Evolutionary conservation across 2,888 invertebrate species (phyloP).

Genomic region (Eupsilia transversa): DNA sequence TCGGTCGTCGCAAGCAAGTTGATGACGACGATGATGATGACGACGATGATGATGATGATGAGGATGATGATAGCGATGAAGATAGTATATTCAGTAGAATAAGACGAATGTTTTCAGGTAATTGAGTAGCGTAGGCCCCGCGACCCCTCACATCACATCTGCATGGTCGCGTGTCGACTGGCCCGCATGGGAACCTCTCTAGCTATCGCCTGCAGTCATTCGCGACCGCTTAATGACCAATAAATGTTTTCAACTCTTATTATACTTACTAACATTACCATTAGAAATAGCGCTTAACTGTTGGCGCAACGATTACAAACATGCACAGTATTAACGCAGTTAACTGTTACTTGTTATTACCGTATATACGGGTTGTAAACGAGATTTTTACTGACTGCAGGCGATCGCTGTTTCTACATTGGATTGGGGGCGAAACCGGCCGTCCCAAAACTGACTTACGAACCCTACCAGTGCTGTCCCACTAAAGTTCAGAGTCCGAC

Average conservation of each 20-base stretch:
- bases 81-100: slow-evolving; percentile 88
- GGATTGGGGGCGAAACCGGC: slow-evolving; percentile 97
- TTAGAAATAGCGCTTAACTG: slow-evolving; percentile 87
- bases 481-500: slow-evolving; percentile 95
- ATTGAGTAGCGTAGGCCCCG: slow-evolving; percentile 82
- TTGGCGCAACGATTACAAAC: slow-evolving; percentile 80
- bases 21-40: slow-evolving; percentile 82
- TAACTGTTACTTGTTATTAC: slow-evolving; percentile 82
- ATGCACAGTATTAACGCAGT: slow-evolving; percentile 89
- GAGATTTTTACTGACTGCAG: slow-evolving; percentile 97
- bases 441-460: slow-evolving; percentile 94
- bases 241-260: slow-evolving; percentile 88
- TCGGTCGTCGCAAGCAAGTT: slow-evolving; percentile 76
- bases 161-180: slow-evolving; percentile 83
- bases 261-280: slow-evolving; percentile 88
- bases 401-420: slow-evolving; percentile 99
- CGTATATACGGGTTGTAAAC: slow-evolving; percentile 90
- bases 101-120: slow-evolving; percentile 90
- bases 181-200: slow-evolving; percentile 87
- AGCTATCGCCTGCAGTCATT: slow-evolving; percentile 93
- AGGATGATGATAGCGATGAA: slow-evolving; percentile 89
- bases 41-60: slow-evolving; percentile 80
- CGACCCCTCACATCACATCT: slow-evolving; percentile 84
- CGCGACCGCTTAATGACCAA: slow-evolving; percentile 88
- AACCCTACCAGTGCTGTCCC: slow-evolving; percentile 98